Base-by-base conservation (phyloP, 2,113 vertebrate species). In the Brachirus orientalis region DNA sequence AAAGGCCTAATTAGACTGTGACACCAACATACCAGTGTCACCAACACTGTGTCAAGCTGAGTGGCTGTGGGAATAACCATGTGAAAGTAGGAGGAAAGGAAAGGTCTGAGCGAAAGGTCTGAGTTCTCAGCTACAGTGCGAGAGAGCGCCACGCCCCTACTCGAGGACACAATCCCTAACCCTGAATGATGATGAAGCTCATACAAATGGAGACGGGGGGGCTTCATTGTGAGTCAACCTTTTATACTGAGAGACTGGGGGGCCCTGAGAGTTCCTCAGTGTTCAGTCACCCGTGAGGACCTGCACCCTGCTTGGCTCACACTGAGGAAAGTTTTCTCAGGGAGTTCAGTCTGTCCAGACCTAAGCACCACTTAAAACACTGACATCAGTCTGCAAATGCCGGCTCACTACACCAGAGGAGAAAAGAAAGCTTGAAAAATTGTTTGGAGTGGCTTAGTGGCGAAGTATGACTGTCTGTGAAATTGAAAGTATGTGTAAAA, bases 281-380 rank as follows among this genome's bases (percentile, higher is more conserved):
- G 86, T 76, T 86, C 81, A 75, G 53, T 89, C 90, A 90, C 72
- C 90, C 89, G 72, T 90, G 72, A 91, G 79, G 86, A 89, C 83
- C 81, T 72, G 80, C 66, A 78, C 69, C 72, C 77, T 54, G 77
- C 63, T 76, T 37, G 58, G 58, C 73, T 87, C 75, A 74, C 72
- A 72, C 50, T 33, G 62, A 51, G 33, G 77, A 36, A 71, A 28
- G 54, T 46, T 66, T 92, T 93, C 91, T 90, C 90, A 91, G 87
- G 86, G 80, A 80, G 53, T 43, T 37, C 45, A 56, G 54, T 60
- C 75, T 63, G 44, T 41, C 74, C 17, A 28, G 67, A 41, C 63
- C 68, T 38, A 13, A 57, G 58, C 44, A 53, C 59, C 68, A 45
- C 63, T 72, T 71, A 62, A 62, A 20, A 60, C 55, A 70, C 44